Conservation (phyloP, 2,888 invertebrate species). For the Plebejus argus region DNA sequence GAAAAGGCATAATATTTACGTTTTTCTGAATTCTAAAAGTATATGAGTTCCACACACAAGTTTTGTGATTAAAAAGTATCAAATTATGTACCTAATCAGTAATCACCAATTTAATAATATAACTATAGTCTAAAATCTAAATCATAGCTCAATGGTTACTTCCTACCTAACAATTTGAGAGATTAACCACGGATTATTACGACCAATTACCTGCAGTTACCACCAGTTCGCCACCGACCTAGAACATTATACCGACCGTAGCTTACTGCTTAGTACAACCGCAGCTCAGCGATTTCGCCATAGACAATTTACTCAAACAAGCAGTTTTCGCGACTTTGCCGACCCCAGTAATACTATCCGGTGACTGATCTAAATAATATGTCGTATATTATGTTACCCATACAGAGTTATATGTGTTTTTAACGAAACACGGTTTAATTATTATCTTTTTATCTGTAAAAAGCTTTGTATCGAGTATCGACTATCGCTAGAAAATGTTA, state of each 20-base stretch:
- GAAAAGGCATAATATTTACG: too few species aligned
- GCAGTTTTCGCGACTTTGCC: neutral
- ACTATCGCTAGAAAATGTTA: too few species aligned
- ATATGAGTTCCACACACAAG: too few species aligned
- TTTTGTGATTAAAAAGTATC: too few species aligned
- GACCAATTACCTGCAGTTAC: neutral
- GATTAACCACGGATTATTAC: neutral
- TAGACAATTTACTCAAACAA: neutral
- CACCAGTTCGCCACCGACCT: neutral
- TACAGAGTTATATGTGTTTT: too few species aligned
- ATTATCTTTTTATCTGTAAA: too few species aligned
- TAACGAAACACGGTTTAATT: too few species aligned
- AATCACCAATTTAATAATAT: neutral
- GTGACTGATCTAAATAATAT: too few species aligned
- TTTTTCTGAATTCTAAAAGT: too few species aligned
- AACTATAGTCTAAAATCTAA: neutral
- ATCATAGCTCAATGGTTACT: neutral
- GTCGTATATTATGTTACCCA: too few species aligned
- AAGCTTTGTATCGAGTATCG: too few species aligned
- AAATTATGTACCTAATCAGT: neutral
- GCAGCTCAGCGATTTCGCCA: slow-evolving; percentile 5
- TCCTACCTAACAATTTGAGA: neutral
- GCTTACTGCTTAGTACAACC: neutral
- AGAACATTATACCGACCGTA: neutral
- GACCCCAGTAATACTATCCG: neutral